Percentiles rank a stretch among this genome's conserved stretches.
These are phyloP conservation scores for Glomeris marginata DNA, from an alignment of 2,888 invertebrate species.

Conservation along the genomic window DNA sequence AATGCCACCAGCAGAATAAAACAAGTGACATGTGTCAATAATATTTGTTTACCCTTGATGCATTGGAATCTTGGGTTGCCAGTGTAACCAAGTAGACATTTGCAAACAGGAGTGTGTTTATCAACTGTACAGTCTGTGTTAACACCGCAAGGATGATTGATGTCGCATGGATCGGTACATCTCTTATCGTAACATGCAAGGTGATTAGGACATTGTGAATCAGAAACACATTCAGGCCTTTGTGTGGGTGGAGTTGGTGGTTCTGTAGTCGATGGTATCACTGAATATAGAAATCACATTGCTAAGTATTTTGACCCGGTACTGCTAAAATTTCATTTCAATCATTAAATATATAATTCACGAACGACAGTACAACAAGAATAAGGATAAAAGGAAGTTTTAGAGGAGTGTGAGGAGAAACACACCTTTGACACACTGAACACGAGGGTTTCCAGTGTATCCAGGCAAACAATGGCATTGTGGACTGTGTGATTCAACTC, in stretches of 20 bases:
- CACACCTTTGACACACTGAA: constrained; percentile 15
- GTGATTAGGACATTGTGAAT: constrained; percentile 70
- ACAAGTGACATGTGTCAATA: background rate
- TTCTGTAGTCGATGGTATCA: too few relatives aligned
- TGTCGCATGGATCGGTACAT: constrained; percentile 44
- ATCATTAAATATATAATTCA: background rate
- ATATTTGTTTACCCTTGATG: constrained; percentile 6
- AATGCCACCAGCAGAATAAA: too few relatives aligned
- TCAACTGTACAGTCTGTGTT: constrained; percentile 62
- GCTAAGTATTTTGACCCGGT: too few relatives aligned
- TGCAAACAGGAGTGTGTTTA: constrained; percentile 25
- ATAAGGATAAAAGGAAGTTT: background rate
- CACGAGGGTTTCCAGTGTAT: constrained; percentile 50
- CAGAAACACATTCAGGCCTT: constrained; percentile 52
- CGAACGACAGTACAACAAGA: too few relatives aligned
- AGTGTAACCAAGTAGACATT: constrained; percentile 7
- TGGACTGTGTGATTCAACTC: constrained; percentile 13
- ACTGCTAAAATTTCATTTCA: background rate
- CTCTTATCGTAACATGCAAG: constrained; percentile 63
- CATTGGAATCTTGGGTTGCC: constrained; percentile 12
- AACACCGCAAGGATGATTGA: constrained; percentile 61
- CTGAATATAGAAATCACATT: too few relatives aligned
- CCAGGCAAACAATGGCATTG: constrained; percentile 50
- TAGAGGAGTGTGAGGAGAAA: constrained; percentile 11
- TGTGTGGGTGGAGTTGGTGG: background rate